These are phyloP conservation scores for Phylloscopus collybita DNA, from an alignment of 2,797 vertebrate species.

Conservation along the genomic window DNA sequence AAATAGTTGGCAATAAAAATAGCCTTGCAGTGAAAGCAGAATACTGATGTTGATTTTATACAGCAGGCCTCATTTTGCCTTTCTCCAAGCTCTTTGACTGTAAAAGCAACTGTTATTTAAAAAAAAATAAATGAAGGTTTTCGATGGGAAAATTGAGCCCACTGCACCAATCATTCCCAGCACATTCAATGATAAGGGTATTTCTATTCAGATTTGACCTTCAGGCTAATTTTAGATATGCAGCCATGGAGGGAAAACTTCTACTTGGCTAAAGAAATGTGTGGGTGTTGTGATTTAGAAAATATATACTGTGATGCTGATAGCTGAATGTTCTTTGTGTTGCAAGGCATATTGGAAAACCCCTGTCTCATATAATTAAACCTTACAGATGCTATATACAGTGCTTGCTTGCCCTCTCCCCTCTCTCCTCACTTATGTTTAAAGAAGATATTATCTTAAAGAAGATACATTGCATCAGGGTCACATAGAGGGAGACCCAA, in stretches of 20 bases:
- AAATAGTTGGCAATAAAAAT: slow-evolving; percentile 40
- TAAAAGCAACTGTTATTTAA: slow-evolving; percentile 26
- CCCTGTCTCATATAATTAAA: slow-evolving; percentile 20
- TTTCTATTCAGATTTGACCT: slow-evolving; percentile 65
- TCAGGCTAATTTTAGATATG: slow-evolving; percentile 57
- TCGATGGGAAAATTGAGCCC: slow-evolving; percentile 41
- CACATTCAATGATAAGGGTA: slow-evolving; percentile 20
- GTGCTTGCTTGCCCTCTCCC: slow-evolving; percentile 6
- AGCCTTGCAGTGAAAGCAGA: slow-evolving; percentile 31
- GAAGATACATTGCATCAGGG: not conserved
- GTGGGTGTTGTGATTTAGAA: slow-evolving; percentile 50
- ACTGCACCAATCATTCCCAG: slow-evolving; percentile 15
- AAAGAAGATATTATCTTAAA: not conserved
- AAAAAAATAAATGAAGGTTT: slow-evolving; percentile 58
- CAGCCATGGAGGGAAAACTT: slow-evolving; percentile 48
- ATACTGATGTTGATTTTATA: slow-evolving; percentile 11
- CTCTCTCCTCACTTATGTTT: not conserved
- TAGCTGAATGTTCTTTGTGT: slow-evolving; percentile 45
- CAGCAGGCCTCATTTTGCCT: not conserved
- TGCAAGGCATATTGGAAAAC: slow-evolving; percentile 25
- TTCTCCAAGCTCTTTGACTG: slow-evolving; percentile 28
- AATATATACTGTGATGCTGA: slow-evolving; percentile 29
- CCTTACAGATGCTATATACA: not conserved
- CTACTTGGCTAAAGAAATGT: slow-evolving; percentile 54
- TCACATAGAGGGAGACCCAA: not conserved